Evolutionary conservation across 2,113 vertebrate genomes (phyloP).

Genomic region (Notechis scutatus): DNA sequence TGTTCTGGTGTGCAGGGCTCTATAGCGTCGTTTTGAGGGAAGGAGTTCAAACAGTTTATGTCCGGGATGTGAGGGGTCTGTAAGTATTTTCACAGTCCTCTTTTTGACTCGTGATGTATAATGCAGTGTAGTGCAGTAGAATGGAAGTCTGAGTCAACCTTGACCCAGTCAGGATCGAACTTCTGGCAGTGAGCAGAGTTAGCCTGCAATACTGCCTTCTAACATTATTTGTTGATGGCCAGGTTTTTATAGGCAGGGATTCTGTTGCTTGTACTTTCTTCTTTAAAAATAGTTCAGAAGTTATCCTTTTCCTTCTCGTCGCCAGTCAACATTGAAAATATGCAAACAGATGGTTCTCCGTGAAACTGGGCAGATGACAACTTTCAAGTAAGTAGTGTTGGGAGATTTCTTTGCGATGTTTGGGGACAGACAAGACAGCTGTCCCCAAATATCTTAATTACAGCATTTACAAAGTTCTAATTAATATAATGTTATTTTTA

Average conservation of each 20-base stretch:
- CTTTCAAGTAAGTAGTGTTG: constrained; percentile 68
- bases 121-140: not conserved
- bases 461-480: constrained; percentile 74
- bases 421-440: constrained; percentile 74
- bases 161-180: not conserved
- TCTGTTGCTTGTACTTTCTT: not conserved
- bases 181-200: not conserved
- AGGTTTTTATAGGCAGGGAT: not conserved
- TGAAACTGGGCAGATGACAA: constrained; percentile 64
- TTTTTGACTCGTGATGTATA: no score
- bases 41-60: no score
- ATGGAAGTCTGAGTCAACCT: not conserved
- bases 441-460: constrained; percentile 76
- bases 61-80: no score
- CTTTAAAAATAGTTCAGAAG: constrained; percentile 16
- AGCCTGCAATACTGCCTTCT: not conserved
- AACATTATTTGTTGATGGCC: not conserved
- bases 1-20: no score
- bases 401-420: constrained; percentile 70
- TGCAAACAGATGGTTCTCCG: constrained; percentile 71
- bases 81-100: no score
- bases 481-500: constrained; percentile 78
- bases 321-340: constrained; percentile 67
- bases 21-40: no score
- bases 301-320: constrained; percentile 53